Evolutionary conservation across 2,113 vertebrate genomes (phyloP), one percentile per base, ranked within the genome.

Genomic region (Sterrhoptilus dennistouni): DNA sequence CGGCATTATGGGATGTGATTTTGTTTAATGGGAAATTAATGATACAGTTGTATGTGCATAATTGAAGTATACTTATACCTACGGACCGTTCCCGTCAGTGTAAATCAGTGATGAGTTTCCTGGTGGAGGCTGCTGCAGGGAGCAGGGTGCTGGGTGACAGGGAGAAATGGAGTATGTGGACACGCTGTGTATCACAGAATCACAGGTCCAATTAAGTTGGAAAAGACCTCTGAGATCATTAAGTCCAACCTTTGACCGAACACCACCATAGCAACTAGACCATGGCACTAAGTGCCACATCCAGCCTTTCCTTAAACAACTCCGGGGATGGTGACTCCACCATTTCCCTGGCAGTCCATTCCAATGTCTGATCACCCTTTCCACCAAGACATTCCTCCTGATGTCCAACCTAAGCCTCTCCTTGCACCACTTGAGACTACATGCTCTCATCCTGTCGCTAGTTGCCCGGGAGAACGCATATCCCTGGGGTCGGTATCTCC

Each of bases 11-110:
- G 63, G 50, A 64, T 54, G 79, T 35, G 71, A 47, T 83, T 93
- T 70, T 81, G 50, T 66, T 61, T 45, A 77, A 83, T 25, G 45
- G 63, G 53, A 78, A 82, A 68, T 54, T 66, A 87, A 76, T 5
- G 40, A 61, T 36, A 65, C 6, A 8, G 70, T 36, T 27, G 45
- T 40, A 25, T 0, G 12, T n/a, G 65, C 15, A 3, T 56, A 79
- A 52, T 23, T 49, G 65, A 42, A 29, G 20, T 47, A 1, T 57
- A 7, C 63, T 44, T 64, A 27, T 28, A 42, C 64, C 38, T 42
- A 6, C 0, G 5, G 54, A 57, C 50, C 1, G 5, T 59, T 70
- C 22, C 5, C 0, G 0, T 49, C 49, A 0, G 0, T 25, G 12
- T 17, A 27, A 65, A 36, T 77, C 0, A 1, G 35, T 3, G 33